Evolutionary conservation across 2,888 invertebrate genomes (phyloP), one percentile per base, ranked within the genome.

Genomic region (Apamea monoglypha): DNA sequence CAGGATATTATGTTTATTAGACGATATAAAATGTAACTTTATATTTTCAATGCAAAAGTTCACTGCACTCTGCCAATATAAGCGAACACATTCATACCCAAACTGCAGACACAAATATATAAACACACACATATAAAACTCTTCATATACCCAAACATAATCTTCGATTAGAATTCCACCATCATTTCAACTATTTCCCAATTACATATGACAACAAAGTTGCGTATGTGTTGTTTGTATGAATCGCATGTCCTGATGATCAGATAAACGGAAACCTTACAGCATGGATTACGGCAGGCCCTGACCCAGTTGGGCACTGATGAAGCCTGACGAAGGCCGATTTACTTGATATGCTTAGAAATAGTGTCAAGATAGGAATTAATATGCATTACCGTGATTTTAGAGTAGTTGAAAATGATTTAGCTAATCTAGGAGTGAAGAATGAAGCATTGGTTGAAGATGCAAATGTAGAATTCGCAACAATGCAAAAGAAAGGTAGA

Each of bases 261-360:
- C 88, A 86, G 89, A 90, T 89, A 90, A 88, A 79, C 50, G 74
- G 89, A 84, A 87, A 82, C 87, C 84, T 78, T 82, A 77, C 70
- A 75, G 85, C 81, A 82, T 84, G 83, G 88, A 82, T 88, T 87
- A 84, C 87, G 75, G 18, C 61, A 59, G 81, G 47, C 88, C 88
- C 40, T 88, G 88, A 87, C 88, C 83, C 72, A 78, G 68, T 81
- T 88, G 74, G 74, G 18, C 56, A 72, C 75, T 78, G 74, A 84
- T 68, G 84, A 89, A 89, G 86, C 88, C 86, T 81, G 68, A 76
- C 76, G 64, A 80, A 82, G 86, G 82, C 81, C 63, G 82, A 86
- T 82, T 72, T 59, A 78, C 73, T 81, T 83, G 84, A 89, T 85
- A 81, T 73, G 81, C 70, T 74, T 80, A 80, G 81, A 82, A 88